These are phyloP conservation scores for Leptinotarsa lineolata DNA, from an alignment of 1,140 invertebrate genomes.

Conservation along the genomic window DNA sequence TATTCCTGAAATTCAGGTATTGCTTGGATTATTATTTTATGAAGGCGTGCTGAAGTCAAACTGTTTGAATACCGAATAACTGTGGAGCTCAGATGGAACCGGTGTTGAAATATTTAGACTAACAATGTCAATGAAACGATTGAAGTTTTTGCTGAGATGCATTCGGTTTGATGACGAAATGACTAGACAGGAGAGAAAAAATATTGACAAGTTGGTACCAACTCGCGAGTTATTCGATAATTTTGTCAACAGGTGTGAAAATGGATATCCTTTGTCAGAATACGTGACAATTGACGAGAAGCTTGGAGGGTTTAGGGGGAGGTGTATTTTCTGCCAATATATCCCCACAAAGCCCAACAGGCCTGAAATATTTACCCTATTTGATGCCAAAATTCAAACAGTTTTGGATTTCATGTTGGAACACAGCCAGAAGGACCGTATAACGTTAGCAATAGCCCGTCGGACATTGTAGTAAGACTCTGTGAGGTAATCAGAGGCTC, in stretches of 20 bases:
- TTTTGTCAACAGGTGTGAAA: too few species aligned
- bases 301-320: slow-evolving; percentile 25
- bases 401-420: too few species aligned
- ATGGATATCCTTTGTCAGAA: slow-evolving; percentile 38
- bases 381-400: slow-evolving; percentile 35
- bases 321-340: slow-evolving; percentile 29
- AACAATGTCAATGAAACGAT: slow-evolving; percentile 19
- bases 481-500: too few species aligned
- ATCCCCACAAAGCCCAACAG: slow-evolving; percentile 32
- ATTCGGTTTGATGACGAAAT: slow-evolving; percentile 26
- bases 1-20: background rate
- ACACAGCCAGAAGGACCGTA: too few species aligned
- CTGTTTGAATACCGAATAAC: background rate
- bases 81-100: slow-evolving; percentile 11
- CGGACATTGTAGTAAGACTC: too few species aligned
- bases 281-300: slow-evolving; percentile 34
- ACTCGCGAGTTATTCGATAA: too few species aligned
- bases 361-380: slow-evolving; percentile 49
- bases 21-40: slow-evolving; percentile 12
- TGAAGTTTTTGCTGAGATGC: slow-evolving; percentile 16
- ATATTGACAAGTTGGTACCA: too few species aligned
- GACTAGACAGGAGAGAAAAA: slow-evolving; percentile 18
- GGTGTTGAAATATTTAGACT: slow-evolving; percentile 22
- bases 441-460: too few species aligned
- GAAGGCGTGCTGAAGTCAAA: background rate